Percentiles rank a stretch among this genome's conserved stretches.
phyloP scores from a whole-genome alignment of 1,140 invertebrate species.

The Procambarus virginalis region DNA sequence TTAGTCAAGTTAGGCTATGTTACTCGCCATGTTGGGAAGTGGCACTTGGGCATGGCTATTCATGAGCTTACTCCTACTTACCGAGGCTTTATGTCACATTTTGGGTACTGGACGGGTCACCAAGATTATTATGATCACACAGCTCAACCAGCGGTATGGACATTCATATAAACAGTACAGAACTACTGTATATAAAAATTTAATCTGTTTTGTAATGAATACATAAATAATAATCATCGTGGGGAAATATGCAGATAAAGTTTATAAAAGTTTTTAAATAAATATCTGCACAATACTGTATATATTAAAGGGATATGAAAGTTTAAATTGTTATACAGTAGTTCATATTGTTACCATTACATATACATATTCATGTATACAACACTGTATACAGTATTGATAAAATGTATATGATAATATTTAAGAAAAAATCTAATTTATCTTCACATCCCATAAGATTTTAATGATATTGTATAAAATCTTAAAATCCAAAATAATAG shows the following conservation, averaged over 20 bases:
- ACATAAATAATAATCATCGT: not conserved
- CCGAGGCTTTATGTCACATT: slow-evolving; percentile 70
- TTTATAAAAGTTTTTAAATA: too few relatives aligned
- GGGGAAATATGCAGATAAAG: not conserved
- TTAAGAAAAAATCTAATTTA: too few relatives aligned
- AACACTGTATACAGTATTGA: too few relatives aligned
- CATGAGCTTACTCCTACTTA: slow-evolving; percentile 84
- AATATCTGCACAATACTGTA: too few relatives aligned
- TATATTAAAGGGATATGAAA: too few relatives aligned
- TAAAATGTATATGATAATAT: too few relatives aligned
- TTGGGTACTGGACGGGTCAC: slow-evolving; percentile 71
- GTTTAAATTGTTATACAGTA: too few relatives aligned
- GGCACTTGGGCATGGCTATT: slow-evolving; percentile 83
- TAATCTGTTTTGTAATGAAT: not conserved
- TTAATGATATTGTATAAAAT: too few relatives aligned
- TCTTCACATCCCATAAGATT: too few relatives aligned
- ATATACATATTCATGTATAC: too few relatives aligned
- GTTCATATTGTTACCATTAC: too few relatives aligned
- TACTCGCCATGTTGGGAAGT: slow-evolving; percentile 92
- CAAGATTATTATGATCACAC: slow-evolving; percentile 71
- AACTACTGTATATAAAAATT: not conserved
- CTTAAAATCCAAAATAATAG: too few relatives aligned
- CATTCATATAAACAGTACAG: not conserved
- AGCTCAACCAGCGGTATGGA: slow-evolving; percentile 62
- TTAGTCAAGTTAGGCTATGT: slow-evolving; percentile 85